These are phyloP conservation scores for Hyperoodon ampullatus DNA, from an alignment of 2,113 vertebrate genomes.

Conservation along the genomic window DNA sequence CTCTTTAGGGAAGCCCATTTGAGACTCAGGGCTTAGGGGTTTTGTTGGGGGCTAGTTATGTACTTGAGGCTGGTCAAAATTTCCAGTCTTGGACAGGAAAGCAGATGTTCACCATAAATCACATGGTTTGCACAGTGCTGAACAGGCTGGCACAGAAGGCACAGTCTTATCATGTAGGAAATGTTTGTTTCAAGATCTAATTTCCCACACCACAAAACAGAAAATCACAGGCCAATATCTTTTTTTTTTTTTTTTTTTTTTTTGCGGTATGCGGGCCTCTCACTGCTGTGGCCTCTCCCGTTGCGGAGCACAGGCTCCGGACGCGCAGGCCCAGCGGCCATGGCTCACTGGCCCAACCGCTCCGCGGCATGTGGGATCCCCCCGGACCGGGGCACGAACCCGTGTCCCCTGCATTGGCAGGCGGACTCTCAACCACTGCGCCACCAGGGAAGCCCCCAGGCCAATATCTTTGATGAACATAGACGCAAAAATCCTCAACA, in stretches of 20 bases:
- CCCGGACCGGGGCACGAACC: no score
- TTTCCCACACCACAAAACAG: neutral
- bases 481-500: neutral
- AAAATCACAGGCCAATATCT: neutral
- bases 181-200: neutral
- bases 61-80: neutral
- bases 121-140: neutral
- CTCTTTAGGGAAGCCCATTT: neutral
- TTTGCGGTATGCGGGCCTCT: no score
- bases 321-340: no score
- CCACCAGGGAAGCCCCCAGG: no score
- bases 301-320: no score
- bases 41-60: neutral
- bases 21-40: neutral
- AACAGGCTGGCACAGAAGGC: neutral
- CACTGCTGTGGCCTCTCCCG: no score
- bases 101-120: constrained; percentile 23
- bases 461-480: neutral
- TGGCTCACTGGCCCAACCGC: no score
- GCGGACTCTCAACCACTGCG: no score
- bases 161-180: constrained; percentile 9
- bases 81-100: constrained; percentile 17
- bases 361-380: no score
- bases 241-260: no score
- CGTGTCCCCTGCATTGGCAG: no score